Base-by-base conservation (phyloP, 2,113 vertebrate genomes). In the Himantopus leucocephalus region DNA sequence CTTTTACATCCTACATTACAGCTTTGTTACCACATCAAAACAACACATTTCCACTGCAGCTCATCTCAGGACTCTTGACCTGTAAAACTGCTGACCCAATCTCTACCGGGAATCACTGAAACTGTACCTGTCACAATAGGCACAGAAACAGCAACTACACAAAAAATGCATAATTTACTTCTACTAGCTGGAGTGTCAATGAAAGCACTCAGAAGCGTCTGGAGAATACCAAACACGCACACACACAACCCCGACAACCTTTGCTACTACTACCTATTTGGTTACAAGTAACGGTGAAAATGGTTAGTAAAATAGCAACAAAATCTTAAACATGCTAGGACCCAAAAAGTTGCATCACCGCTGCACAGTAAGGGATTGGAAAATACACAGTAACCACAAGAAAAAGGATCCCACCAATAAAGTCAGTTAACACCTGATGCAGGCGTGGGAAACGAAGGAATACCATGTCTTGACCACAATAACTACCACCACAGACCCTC, bases 11-110 rank as follows among this genome's bases (percentile, higher is more conserved):
- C 47, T 71, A 76, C 24, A 6, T 66, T 88, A 88, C 58, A 79
- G 45, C 52, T 82, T 86, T 30, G 48, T 48, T 78, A 88, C 48
- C 78, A 88, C 67, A 84, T 43, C 72, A 94, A 94, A 95, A 35
- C 5, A 76, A 62, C 37, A 58, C 24, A 27, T 63, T 66, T 66
- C 30, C 34, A 55, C 20, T 26, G 18, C 20, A 76, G 58, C 43
- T 88, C 63, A 32, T 19, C 59, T 59, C 45, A 67, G 15, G 11
- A 90, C 29, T 55, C 4, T 12, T 17, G 48, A 9, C 35, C 45
- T 83, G 29, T 58, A 64, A 87, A 91, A 75, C 53, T 90, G 64
- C 26, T 14, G 35, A 80, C 30, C 16, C 29, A 53, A 8, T 71
- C 60, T 77, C 41, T 59, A 30, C 18, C 56, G 12, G 17, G n/a